Conservation (phyloP, 1,140 invertebrate genomes). For the Drosophila melanica region DNA sequence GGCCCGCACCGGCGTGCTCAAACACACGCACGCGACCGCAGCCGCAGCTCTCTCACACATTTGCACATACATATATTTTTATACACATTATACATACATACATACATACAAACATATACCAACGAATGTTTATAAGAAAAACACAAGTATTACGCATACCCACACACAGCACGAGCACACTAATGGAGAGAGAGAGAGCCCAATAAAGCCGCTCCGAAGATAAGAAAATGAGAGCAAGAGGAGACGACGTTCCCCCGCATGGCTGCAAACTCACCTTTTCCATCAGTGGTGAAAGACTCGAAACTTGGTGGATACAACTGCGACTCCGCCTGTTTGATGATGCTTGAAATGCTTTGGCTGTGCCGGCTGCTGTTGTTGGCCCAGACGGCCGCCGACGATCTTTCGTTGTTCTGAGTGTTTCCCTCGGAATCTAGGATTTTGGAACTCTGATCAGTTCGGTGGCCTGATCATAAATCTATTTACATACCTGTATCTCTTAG, state of each 20-base stretch:
- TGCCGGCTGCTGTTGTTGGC: constrained; percentile 22
- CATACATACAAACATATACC: constrained; percentile 3
- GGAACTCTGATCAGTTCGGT: constrained; percentile 15
- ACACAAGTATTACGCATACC: background rate
- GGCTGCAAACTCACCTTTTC: constrained; percentile 87
- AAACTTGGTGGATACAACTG: constrained; percentile 73
- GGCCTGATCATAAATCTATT: background rate
- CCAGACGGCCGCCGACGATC: constrained; percentile 53
- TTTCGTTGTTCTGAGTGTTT: constrained; percentile 69
- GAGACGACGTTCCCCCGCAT: constrained; percentile 9
- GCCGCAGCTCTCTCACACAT: constrained; percentile 27
- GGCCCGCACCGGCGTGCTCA: constrained; percentile 55
- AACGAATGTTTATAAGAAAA: background rate
- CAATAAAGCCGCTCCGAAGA: constrained; percentile 30
- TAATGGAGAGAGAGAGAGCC: constrained; percentile 8
- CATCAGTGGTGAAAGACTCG: constrained; percentile 89
- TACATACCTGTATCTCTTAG: constrained; percentile 89
- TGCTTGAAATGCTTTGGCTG: constrained; percentile 65
- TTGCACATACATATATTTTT: constrained; percentile 3
- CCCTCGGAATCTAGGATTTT: constrained; percentile 63
- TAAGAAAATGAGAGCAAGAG: constrained; percentile 27
- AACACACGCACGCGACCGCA: constrained; percentile 63
- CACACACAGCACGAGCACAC: background rate
- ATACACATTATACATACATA: background rate
- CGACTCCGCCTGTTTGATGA: constrained; percentile 63